phyloP scores from a whole-genome alignment of 1,140 invertebrate genomes.

The Drosophila arawakana region DNA sequence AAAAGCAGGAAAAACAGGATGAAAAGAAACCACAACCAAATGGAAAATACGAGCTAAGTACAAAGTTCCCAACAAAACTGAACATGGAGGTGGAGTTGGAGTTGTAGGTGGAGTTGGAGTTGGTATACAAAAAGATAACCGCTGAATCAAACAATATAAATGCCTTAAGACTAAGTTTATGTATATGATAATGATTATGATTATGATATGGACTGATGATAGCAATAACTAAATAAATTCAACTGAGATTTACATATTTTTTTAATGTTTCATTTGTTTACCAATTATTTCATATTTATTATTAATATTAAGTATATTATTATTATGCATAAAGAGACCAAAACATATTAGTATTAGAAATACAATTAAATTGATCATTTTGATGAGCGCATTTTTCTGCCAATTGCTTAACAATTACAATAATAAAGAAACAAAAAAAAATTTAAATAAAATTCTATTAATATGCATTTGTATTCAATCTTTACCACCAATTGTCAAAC shows the following conservation, averaged over 20 bases:
- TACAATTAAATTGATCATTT: conserved; percentile 15
- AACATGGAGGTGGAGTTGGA: neutral
- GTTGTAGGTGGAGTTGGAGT: neutral
- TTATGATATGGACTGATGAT: conserved; percentile 3
- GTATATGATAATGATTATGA: conserved; percentile 5
- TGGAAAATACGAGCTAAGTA: neutral
- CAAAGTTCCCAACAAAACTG: neutral
- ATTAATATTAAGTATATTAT: conserved; percentile 11
- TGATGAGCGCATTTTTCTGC: conserved; percentile 14
- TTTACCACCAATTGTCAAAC: conserved; percentile 36
- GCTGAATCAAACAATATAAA: neutral
- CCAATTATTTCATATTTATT: conserved; percentile 51
- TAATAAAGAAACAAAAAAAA: conserved; percentile 17
- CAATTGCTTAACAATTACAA: conserved; percentile 35
- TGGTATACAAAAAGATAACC: neutral
- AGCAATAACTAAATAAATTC: conserved; percentile 52
- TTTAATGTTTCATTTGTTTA: conserved; percentile 35
- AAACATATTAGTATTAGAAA: conserved; percentile 33
- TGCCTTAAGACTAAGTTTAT: conserved; percentile 12
- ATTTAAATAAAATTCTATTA: neutral
- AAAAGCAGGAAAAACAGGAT: neutral
- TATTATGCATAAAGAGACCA: conserved; percentile 27
- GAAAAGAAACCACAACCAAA: conserved; percentile 40
- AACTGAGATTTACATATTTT: conserved; percentile 62
- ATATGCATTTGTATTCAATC: neutral